These are phyloP conservation scores for Girardinichthys multiradiatus DNA, from an alignment of 2,113 vertebrate genomes.

Conservation along the genomic window DNA sequence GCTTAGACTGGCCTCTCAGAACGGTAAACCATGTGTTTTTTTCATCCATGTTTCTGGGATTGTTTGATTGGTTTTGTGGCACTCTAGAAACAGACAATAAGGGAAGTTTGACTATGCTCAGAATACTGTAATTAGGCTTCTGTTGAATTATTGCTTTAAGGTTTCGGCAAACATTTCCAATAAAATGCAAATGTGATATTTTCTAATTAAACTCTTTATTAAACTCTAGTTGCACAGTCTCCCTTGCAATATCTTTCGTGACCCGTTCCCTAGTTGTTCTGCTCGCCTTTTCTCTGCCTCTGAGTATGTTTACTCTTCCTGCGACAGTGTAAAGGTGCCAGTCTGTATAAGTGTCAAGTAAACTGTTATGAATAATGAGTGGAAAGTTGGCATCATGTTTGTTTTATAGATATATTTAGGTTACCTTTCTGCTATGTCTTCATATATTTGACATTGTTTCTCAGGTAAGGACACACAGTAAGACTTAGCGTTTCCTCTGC, in stretches of 20 bases:
- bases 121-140: too few relatives aligned
- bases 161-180: slow-evolving; percentile 12
- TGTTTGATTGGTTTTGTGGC: slow-evolving; percentile 14
- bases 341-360: slow-evolving; percentile 67
- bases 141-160: neutral
- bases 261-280: slow-evolving; percentile 13
- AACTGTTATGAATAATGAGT: slow-evolving; percentile 78
- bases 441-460: slow-evolving; percentile 34
- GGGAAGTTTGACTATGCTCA: neutral
- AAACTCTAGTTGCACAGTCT: neutral
- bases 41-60: neutral
- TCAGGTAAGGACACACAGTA: slow-evolving; percentile 1
- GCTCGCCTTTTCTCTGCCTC: slow-evolving; percentile 21
- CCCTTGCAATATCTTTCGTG: neutral
- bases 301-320: slow-evolving; percentile 66
- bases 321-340: slow-evolving; percentile 73
- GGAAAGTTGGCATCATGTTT: slow-evolving; percentile 77
- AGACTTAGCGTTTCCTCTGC: neutral
- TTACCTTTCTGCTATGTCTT: slow-evolving; percentile 25
- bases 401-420: slow-evolving; percentile 59
- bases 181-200: neutral
- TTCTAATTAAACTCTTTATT: slow-evolving; percentile 1
- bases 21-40: slow-evolving; percentile 81
- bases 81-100: neutral
- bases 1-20: slow-evolving; percentile 89